Evolutionary conservation across 2,888 invertebrate genomes (phyloP), one percentile per base, ranked within the genome.

Genomic region (Meiosimyza decipiens): DNA sequence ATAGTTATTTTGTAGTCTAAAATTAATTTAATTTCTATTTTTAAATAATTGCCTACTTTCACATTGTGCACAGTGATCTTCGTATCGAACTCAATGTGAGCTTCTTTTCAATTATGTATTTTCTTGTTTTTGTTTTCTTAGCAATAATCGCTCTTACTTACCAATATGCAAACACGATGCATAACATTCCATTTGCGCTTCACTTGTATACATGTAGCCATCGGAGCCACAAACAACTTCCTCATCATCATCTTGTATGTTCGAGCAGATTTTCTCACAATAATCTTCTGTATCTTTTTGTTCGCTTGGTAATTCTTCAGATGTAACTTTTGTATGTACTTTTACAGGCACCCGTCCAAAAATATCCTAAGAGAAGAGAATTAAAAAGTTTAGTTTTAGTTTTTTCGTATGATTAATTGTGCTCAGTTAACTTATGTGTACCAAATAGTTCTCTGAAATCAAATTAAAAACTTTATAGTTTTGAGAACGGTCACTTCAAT

Each of bases 141-240:
- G 15, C 33, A 50, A 52, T 16, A 18, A 16, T 40, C 40, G 40
- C 40, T 40, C 40, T 40, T 52, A 79, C 82, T 80, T 74, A 85
- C 85, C 84, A 75, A 85, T 86, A 73, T 83, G 84, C 67, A 85
- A 77, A 75, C 85, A 85, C 11, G 86, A 81, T 11, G 85, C 82
- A 77, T 85, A 85, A 59, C 85, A 85, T 77, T 85, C 81, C 75
- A 85, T 80, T 75, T 85, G 85, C 1, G 85, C 78, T 73, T 85
- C 86, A 64, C 85, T 86, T 7, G 86, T 86, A 71, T 85, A 85
- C 86, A 85, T 85, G 69, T 83, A 85, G 60, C 85, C 85, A 77
- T 85, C 85, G 16, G 85, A 85, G 33, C 86, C 85, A 73, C 85
- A 85, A 2, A 85, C 81, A 40, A 85, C 82, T 77, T 86, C 85